These are phyloP conservation scores for Lycocerus yunnanus DNA, from an alignment of 2,888 invertebrate genomes.

Conservation along the genomic window DNA sequence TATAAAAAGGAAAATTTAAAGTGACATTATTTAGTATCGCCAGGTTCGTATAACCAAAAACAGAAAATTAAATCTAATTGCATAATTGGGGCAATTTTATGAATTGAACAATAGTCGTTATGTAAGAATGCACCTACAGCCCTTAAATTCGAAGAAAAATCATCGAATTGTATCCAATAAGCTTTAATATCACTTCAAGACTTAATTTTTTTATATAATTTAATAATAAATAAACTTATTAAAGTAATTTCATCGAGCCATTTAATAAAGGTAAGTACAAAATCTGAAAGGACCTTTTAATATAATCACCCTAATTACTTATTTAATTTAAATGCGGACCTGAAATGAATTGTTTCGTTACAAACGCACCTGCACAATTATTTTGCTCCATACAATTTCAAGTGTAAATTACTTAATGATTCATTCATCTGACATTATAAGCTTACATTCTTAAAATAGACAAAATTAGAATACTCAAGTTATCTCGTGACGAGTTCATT, in stretches of 20 bases:
- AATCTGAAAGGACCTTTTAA: background rate
- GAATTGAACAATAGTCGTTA: slow-evolving; percentile 5
- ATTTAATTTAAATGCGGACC: background rate
- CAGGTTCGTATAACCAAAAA: background rate
- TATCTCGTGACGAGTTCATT: background rate
- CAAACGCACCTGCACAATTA: background rate
- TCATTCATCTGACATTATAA: background rate
- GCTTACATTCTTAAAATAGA: background rate
- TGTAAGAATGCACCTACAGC: slow-evolving; percentile 9
- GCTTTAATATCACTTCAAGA: slow-evolving; percentile 12
- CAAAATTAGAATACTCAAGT: background rate
- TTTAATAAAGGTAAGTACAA: background rate
- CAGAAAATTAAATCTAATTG: background rate
- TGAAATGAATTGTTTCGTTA: background rate
- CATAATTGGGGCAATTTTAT: background rate
- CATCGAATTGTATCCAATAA: slow-evolving; percentile 9
- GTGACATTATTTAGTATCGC: background rate
- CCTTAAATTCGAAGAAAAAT: slow-evolving; percentile 13
- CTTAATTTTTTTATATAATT: background rate
- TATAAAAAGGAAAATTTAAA: background rate
- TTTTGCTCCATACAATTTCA: background rate
- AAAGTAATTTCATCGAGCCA: background rate
- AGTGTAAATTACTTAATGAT: background rate
- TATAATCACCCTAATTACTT: background rate
- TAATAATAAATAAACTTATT: background rate